Percentiles rank a stretch among this genome's conserved stretches.
Conservation (phyloP, 2,797 vertebrate genomes). For the Propithecus perrieri region DNA sequence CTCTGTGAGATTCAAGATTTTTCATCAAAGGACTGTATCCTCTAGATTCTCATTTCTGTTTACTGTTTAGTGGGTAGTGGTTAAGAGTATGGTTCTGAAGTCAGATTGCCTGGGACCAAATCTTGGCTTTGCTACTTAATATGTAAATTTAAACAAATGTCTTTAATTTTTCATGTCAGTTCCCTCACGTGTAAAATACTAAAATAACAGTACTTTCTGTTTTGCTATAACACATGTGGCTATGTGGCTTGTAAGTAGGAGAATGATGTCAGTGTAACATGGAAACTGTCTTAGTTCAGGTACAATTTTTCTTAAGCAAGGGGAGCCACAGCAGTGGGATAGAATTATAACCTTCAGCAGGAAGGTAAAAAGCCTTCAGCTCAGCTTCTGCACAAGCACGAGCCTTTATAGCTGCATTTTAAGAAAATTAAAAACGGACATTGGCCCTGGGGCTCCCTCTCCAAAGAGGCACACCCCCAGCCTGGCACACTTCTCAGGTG, state of each 20-base stretch:
- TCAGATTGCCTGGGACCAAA: not conserved
- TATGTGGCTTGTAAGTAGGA: not conserved
- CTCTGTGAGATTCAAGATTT: not conserved
- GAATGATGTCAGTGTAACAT: not conserved
- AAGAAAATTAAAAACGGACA: not conserved
- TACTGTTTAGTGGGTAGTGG: not conserved
- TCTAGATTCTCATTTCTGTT: not conserved
- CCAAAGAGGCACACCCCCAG: not conserved
- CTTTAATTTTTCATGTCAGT: not conserved
- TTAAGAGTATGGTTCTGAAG: not conserved
- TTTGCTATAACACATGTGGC: not conserved
- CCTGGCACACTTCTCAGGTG: not conserved
- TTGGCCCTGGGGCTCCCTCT: not conserved
- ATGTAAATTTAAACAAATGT: constrained; percentile 17
- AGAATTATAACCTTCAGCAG: not conserved
- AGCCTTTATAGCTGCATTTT: not conserved
- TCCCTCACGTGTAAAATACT: not conserved
- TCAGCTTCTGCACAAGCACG: not conserved
- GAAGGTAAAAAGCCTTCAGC: not conserved
- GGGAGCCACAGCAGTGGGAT: not conserved
- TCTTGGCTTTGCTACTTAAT: not conserved
- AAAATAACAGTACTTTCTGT: not conserved
- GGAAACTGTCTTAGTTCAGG: not conserved
- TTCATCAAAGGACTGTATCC: not conserved
- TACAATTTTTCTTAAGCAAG: not conserved